A percentile compares a stretch with the other conserved stretches of the same genome.
These are phyloP conservation scores for Sycophila texana DNA, from an alignment of 2,888 invertebrate species.

Conservation along the genomic window DNA sequence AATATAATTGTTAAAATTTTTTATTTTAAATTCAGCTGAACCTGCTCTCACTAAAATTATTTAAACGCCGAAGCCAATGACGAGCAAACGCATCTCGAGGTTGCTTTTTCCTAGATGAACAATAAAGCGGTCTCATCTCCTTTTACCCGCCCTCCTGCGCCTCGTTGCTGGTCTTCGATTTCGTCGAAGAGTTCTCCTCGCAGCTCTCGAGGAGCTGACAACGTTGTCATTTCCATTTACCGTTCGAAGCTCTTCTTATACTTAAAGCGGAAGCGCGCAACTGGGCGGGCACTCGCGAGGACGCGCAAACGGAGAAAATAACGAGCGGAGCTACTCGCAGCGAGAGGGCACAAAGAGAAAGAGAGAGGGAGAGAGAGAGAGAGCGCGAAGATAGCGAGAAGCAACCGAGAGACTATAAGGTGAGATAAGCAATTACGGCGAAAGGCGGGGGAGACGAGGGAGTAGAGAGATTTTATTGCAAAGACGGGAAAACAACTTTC, in stretches of 20 bases:
- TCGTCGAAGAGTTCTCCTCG: too few relatives aligned
- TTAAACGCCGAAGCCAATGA: too few relatives aligned
- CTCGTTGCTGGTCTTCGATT: too few relatives aligned
- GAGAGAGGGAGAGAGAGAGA: too few relatives aligned
- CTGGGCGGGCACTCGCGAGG: neutral
- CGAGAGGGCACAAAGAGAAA: neutral
- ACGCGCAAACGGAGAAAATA: neutral
- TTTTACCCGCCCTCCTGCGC: too few relatives aligned
- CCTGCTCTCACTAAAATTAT: too few relatives aligned
- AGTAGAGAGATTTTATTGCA: conserved; percentile 37
- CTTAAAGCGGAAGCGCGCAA: neutral
- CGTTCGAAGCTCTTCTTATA: conserved; percentile 2
- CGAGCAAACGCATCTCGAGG: too few relatives aligned
- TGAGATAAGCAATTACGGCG: conserved; percentile 45
- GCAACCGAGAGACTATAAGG: neutral
- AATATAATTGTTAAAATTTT: too few relatives aligned
- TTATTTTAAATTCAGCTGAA: too few relatives aligned
- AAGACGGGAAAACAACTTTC: conserved; percentile 40
- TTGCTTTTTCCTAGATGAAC: too few relatives aligned
- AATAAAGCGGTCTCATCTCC: too few relatives aligned
- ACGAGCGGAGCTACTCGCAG: neutral
- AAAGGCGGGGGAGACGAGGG: neutral
- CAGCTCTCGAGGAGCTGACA: neutral
- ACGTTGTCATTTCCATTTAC: conserved; percentile 7
- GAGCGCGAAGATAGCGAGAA: neutral